Conservation (phyloP, 2,113 vertebrate genomes). For the Budorcas taxicolor region DNA sequence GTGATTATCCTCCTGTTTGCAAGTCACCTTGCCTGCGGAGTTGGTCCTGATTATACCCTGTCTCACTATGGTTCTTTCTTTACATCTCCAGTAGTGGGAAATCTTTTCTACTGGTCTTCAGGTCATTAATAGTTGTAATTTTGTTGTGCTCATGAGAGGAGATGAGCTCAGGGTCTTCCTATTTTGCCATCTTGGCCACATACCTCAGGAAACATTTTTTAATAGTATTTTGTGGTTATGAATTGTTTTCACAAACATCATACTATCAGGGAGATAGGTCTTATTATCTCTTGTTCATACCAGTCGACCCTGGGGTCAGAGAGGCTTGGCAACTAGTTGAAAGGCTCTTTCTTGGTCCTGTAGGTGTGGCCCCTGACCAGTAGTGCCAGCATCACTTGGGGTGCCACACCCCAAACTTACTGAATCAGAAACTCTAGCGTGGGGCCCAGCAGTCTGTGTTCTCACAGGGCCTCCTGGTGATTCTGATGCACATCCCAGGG, state of each 20-base stretch:
- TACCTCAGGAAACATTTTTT: not conserved
- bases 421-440: not conserved
- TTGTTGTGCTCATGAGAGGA: not conserved
- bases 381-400: rapidly evolving
- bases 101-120: not conserved
- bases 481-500: rapidly evolving
- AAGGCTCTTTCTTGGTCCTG: not conserved
- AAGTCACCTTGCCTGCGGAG: not conserved
- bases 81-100: not conserved
- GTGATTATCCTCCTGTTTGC: not conserved
- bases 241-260: not conserved
- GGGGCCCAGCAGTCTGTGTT: not conserved
- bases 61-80: not conserved
- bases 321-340: not conserved
- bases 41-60: not conserved
- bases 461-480: not conserved
- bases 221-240: not conserved
- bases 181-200: not conserved
- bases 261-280: not conserved
- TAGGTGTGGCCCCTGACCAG: rapidly evolving
- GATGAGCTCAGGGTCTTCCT: not conserved
- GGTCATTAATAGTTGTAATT: not conserved
- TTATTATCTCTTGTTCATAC: not conserved
- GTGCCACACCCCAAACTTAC: not conserved
- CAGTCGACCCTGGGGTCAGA: not conserved